phyloP scores from a whole-genome alignment of 2,797 vertebrate genomes.

The Rhinophrynus dorsalis region DNA sequence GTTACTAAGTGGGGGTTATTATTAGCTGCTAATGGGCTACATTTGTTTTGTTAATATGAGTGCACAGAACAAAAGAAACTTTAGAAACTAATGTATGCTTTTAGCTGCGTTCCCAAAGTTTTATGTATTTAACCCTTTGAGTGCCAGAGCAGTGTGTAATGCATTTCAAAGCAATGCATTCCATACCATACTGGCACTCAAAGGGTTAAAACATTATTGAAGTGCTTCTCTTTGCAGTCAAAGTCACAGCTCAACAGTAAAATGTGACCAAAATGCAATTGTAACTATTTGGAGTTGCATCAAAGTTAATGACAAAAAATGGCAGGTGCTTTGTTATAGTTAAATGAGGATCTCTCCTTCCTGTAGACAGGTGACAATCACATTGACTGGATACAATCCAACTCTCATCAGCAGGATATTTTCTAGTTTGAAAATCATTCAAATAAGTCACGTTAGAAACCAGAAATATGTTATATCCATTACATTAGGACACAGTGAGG shows the following conservation, averaged over 20 bases:
- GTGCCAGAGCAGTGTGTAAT: too few species aligned
- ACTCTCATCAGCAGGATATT: conserved; percentile 40
- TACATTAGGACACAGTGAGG: conserved; percentile 47
- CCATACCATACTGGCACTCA: too few species aligned
- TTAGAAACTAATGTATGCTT: too few species aligned
- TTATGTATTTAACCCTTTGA: too few species aligned
- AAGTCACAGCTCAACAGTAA: conserved; percentile 1
- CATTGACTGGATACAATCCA: conserved; percentile 33
- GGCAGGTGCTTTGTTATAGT: conserved; percentile 44
- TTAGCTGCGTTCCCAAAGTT: too few species aligned
- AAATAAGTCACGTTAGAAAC: conserved; percentile 45
- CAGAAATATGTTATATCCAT: conserved; percentile 51
- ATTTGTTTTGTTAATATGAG: too few species aligned
- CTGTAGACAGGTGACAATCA: conserved; percentile 46
- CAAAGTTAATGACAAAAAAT: conserved; percentile 46
- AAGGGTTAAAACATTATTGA: too few species aligned
- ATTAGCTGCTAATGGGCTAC: too few species aligned
- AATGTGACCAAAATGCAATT: conserved; percentile 33
- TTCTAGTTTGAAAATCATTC: conserved; percentile 46
- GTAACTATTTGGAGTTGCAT: conserved; percentile 29
- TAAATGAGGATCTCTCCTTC: conserved; percentile 41
- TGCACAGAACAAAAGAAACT: too few species aligned
- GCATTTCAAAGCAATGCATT: too few species aligned
- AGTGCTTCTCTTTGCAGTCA: conserved; percentile 1
- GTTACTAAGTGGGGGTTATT: too few species aligned